phyloP scores from a whole-genome alignment of 2,113 vertebrate species.

The Leptodactylus fuscus region DNA sequence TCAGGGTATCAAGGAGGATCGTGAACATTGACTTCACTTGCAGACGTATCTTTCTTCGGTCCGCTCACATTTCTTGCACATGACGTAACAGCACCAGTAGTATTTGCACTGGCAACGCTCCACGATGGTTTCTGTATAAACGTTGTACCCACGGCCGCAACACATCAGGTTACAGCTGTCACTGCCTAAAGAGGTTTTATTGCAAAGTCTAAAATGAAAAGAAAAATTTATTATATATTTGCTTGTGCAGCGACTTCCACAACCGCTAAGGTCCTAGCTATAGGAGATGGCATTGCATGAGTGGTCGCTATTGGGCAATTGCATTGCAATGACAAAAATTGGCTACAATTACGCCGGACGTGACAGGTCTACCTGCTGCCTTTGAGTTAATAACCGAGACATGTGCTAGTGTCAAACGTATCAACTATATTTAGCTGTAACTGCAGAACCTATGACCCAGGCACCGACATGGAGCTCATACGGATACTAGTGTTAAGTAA shows the following conservation, averaged over 20 bases:
- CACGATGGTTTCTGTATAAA: constrained; percentile 74
- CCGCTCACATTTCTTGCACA: constrained; percentile 74
- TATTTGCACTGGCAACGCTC: constrained; percentile 79
- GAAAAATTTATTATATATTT: no score
- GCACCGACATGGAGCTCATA: neutral
- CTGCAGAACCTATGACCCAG: neutral
- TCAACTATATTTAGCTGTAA: neutral
- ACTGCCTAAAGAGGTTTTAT: constrained; percentile 74
- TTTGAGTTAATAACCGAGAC: no score
- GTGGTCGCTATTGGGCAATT: no score
- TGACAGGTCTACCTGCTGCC: no score
- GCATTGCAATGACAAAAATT: no score
- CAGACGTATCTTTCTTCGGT: constrained; percentile 76
- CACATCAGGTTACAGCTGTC: constrained; percentile 76
- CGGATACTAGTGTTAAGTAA: no score
- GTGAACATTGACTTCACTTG: constrained; percentile 63
- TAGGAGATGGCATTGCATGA: no score
- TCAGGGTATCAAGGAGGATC: neutral
- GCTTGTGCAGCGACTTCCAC: no score
- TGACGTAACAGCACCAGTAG: constrained; percentile 82
- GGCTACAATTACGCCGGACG: no score
- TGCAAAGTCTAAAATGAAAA: constrained; percentile 71
- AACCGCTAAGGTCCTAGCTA: no score
- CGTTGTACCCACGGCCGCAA: constrained; percentile 79
- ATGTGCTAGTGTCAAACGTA: neutral